Percentiles rank a stretch among this genome's conserved stretches.
These are phyloP conservation scores for Australoheros facetus DNA, from an alignment of 2,797 vertebrate species.

Conservation along the genomic window DNA sequence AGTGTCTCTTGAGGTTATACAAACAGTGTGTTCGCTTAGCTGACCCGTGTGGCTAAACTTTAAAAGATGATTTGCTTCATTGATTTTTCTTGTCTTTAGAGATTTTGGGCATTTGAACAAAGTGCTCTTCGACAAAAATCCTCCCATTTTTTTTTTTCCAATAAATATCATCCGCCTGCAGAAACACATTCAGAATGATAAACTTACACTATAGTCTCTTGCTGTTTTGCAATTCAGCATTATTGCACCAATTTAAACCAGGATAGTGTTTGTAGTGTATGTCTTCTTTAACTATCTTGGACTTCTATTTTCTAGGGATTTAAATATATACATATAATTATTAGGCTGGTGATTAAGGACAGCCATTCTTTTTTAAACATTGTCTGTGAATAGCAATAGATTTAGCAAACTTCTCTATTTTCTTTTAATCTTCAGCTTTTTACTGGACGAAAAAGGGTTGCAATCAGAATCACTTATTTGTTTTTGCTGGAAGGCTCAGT, in stretches of 20 bases:
- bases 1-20: background rate
- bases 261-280: background rate
- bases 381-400: background rate
- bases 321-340: background rate
- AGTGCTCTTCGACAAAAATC: background rate
- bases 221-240: background rate
- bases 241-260: background rate
- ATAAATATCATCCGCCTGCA: background rate
- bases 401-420: constrained; percentile 7
- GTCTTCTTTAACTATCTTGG: background rate
- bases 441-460: background rate
- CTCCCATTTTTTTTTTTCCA: background rate
- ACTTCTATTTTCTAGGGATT: background rate
- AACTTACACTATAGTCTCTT: background rate
- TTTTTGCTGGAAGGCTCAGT: constrained; percentile 1
- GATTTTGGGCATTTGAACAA: background rate
- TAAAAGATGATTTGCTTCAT: background rate
- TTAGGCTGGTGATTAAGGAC: background rate
- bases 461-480: background rate
- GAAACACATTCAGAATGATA: background rate
- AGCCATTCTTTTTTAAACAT: background rate
- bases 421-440: background rate
- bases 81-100: background rate
- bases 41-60: background rate
- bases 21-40: background rate